Conservation (phyloP, 1,140 invertebrate species). For the Vollenhovia emeryi region DNA sequence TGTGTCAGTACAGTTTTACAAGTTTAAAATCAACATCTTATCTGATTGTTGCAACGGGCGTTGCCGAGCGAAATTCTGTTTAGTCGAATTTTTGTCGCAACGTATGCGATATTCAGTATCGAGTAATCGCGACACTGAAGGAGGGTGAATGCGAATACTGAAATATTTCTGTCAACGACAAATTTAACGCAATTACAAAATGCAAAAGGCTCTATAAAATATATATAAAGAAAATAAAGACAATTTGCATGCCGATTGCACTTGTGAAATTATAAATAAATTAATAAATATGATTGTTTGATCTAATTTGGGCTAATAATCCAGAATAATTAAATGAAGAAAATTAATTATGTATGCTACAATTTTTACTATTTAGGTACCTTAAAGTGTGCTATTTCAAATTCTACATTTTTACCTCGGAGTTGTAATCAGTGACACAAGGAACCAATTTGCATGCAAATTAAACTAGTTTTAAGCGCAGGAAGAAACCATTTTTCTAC, state of each 20-base stretch:
- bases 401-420: slow-evolving; percentile 21
- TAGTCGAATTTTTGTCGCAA: neutral
- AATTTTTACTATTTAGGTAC: neutral
- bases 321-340: neutral
- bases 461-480: slow-evolving; percentile 24
- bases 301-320: neutral
- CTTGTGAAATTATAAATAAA: neutral
- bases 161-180: neutral
- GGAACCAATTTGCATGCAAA: slow-evolving; percentile 33
- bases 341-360: neutral
- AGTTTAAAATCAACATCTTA: slow-evolving; percentile 26
- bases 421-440: slow-evolving; percentile 35
- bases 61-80: neutral
- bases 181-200: neutral
- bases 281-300: neutral
- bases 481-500: slow-evolving; percentile 3
- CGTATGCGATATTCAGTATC: neutral
- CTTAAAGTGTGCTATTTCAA: neutral
- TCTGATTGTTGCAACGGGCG: slow-evolving; percentile 15
- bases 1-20: slow-evolving; percentile 14
- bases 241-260: neutral
- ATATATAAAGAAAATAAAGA: neutral
- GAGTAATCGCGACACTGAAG: neutral
- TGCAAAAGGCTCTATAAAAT: neutral
- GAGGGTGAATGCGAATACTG: neutral